Evolutionary conservation across 2,888 invertebrate genomes (phyloP).

Genomic region (Polymixis flavicincta): DNA sequence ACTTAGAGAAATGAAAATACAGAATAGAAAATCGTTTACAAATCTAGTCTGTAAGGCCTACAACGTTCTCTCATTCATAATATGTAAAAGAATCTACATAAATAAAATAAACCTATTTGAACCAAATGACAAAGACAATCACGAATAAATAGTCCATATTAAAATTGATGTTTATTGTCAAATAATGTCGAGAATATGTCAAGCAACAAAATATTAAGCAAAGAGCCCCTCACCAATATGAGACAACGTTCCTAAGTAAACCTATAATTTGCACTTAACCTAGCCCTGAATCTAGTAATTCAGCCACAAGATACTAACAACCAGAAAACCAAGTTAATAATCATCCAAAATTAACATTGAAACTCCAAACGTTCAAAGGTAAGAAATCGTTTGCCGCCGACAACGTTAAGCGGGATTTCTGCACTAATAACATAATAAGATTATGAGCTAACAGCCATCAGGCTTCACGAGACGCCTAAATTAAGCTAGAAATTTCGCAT

Average conservation of each 20-base stretch:
- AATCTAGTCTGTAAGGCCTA: no score
- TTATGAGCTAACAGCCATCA: constrained; percentile 66
- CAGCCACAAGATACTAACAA: background rate
- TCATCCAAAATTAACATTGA: constrained; percentile 34
- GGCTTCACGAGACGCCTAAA: constrained; percentile 69
- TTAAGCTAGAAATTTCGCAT: constrained; percentile 69
- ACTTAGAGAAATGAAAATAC: no score
- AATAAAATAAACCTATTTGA: no score
- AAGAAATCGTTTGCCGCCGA: constrained; percentile 39
- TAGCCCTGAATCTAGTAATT: background rate
- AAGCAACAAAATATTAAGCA: no score
- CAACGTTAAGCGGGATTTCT: constrained; percentile 64
- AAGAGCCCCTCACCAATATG: no score
- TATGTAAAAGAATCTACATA: no score
- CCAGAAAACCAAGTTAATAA: constrained; percentile 14
- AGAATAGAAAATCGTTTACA: no score
- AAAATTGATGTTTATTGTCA: no score
- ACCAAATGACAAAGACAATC: no score
- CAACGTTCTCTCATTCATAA: no score
- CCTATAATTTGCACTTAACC: constrained; percentile 32
- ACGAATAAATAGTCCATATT: no score
- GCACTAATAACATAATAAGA: constrained; percentile 76
- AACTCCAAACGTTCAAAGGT: constrained; percentile 24
- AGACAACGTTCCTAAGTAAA: background rate
- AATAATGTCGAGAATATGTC: no score